Evolutionary conservation across 2,113 vertebrate species (phyloP), one percentile per base, ranked within the genome.

Genomic region (Brachirus orientalis): DNA sequence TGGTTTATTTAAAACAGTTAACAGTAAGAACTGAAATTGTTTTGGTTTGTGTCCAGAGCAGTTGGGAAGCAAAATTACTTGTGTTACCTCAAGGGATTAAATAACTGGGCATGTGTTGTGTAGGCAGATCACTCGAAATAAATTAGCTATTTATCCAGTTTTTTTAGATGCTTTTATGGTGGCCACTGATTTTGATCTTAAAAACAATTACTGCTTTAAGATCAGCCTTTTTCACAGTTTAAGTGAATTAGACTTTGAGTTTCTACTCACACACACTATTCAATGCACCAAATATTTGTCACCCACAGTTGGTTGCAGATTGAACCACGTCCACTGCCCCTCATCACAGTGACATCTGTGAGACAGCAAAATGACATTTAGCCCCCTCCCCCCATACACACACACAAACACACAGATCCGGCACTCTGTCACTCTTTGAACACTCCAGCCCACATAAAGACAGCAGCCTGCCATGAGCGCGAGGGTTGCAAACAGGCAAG

Each of bases 301-400:
- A 60, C 22, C 51, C 74, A 28, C 87, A 88, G 87, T 88, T 85
- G 79, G 85, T 52, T 52, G 50, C 53, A 70, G 66, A 63, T 79
- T 82, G 69, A 77, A 85, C 80, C 61, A 60, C 79, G 72, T 87
- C 67, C 22, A 56, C 77, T 61, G 75, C 69, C 56, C 75, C 77
- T 82, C 45, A 48, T 86, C 74, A 77, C 8, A 37, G 69, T 73
- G 87, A 85, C 90, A 90, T 90, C 81, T 91, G 88, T 40, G 84
- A 77, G 82, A 85, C 74, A 75, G 76, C 79, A 77, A 86, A 79
- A 61, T 86, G 88, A 84, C 87, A 90, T 91, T 90, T 91, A 88
- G 81, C 84, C 55, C 69, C 65, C 86, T 66, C 28, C 40, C 57
- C 52, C 57, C 36, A 33, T 56, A 54, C n/a, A n/a, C n/a, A n/a